Conservation (phyloP, 2,797 vertebrate genomes). For the Phaenicophaeus curvirostris region DNA sequence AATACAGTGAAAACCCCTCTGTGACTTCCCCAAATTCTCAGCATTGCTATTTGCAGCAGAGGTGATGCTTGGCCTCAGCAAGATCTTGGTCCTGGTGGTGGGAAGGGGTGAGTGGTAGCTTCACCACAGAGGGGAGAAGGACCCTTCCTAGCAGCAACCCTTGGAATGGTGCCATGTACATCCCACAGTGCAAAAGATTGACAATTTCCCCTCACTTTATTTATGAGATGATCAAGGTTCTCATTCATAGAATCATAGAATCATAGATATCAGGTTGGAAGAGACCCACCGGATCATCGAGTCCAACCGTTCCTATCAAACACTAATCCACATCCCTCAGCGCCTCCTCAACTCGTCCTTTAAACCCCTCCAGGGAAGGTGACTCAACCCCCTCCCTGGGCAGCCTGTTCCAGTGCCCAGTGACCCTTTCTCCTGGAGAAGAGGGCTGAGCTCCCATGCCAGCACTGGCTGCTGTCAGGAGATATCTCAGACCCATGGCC, state of each 20-base stretch:
- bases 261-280: too few species aligned
- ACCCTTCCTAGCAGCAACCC: neutral
- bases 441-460: too few species aligned
- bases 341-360: too few species aligned
- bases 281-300: too few species aligned
- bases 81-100: neutral
- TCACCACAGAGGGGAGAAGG: accelerated
- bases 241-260: too few species aligned
- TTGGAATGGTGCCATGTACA: accelerated
- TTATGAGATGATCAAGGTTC: neutral
- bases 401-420: too few species aligned
- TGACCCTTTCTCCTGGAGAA: neutral
- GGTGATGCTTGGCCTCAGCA: neutral
- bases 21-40: neutral
- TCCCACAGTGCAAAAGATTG: neutral
- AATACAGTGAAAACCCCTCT: accelerated
- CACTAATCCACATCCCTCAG: too few species aligned
- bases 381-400: too few species aligned
- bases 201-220: neutral
- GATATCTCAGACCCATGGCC: neutral
- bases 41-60: neutral
- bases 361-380: too few species aligned
- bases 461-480: too few species aligned
- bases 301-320: too few species aligned
- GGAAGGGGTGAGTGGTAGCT: accelerated